phyloP scores from a whole-genome alignment of 1,140 invertebrate genomes.

The Marisa cornuarietis region DNA sequence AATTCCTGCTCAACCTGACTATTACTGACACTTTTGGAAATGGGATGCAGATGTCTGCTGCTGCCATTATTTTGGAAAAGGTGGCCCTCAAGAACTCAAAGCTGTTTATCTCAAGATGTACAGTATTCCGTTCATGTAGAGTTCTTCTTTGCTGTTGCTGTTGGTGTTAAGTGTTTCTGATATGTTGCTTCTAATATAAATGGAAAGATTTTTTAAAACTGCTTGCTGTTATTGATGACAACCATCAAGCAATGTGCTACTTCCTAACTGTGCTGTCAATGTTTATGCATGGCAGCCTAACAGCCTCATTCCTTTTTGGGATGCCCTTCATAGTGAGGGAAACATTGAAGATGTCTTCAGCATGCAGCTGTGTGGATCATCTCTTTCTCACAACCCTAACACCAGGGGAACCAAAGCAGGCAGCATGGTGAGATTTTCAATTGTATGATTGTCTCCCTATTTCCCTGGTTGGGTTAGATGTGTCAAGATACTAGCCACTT shows the following conservation, averaged over 20 bases:
- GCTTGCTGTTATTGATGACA: not conserved
- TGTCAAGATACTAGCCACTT: too few relatives aligned
- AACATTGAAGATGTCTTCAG: conserved; percentile 54
- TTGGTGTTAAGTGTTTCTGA: too few relatives aligned
- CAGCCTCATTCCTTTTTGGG: conserved; percentile 56
- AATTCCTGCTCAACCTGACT: too few relatives aligned
- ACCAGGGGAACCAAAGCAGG: conserved; percentile 43
- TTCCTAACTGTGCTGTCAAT: too few relatives aligned
- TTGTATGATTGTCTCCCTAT: not conserved
- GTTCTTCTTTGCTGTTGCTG: too few relatives aligned
- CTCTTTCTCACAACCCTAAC: conserved; percentile 29
- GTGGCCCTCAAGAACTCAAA: too few relatives aligned
- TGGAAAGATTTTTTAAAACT: not conserved
- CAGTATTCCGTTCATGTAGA: too few relatives aligned
- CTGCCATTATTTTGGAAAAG: too few relatives aligned
- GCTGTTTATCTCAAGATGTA: too few relatives aligned
- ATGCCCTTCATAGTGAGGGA: conserved; percentile 44
- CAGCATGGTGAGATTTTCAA: conserved; percentile 46
- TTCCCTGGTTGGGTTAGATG: too few relatives aligned
- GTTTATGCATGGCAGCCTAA: conserved; percentile 51
- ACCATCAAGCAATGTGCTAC: not conserved
- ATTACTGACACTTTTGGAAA: too few relatives aligned
- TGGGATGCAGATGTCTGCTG: too few relatives aligned
- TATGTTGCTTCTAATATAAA: not conserved
- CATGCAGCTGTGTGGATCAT: conserved; percentile 61